Evolutionary conservation across 1,140 invertebrate species (phyloP), one percentile per base, ranked within the genome.

Genomic region (Drosophila orosa): DNA sequence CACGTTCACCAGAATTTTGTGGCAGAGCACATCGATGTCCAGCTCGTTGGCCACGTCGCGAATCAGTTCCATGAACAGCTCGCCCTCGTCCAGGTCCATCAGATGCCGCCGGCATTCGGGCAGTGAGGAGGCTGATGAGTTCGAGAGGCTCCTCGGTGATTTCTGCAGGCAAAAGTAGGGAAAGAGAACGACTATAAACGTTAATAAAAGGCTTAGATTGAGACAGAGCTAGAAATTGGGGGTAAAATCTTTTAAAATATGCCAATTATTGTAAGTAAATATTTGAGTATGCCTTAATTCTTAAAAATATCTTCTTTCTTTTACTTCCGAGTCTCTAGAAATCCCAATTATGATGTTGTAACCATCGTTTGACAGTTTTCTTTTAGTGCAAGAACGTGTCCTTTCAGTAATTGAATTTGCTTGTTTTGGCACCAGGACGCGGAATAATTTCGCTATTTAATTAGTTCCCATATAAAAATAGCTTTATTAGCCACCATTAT

Each of bases 1-100:
- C 3, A 98, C 97, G 92, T 98, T 98, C 17, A 97, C 96, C 25
- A 98, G 94, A 77, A 98, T 98, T 93, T 98, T 98, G 92, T 98
- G 97, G 91, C 97, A 98, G 6, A 98, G 94, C 12, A 97, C 95
- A 92, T 98, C 96, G 84, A 98, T 97, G 91, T 98, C 97, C 86
- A 98, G 92, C 92, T 98, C 97, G 91, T 98, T 98, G 66, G 97
- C 96, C 48, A 98, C 97, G 91, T 98, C 97, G 45, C 96, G 94
- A 80, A 98, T 98, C 59, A 98, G 94, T 92, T 98, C 97, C 96
- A 98, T 98, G 91, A 98, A 97, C 19, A 98, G 94, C 74, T 97
- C 96, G 27, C 95, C 95, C 84, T 97, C 95, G 89, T 96, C 95
- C 69, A 96, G 91, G 83, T 94, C 93, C 90, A 94, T 94, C 71